Percentiles rank a stretch among this genome's conserved stretches.
Evolutionary conservation across 1,140 invertebrate genomes (phyloP).

Genomic region (Scaptomyza graminum): DNA sequence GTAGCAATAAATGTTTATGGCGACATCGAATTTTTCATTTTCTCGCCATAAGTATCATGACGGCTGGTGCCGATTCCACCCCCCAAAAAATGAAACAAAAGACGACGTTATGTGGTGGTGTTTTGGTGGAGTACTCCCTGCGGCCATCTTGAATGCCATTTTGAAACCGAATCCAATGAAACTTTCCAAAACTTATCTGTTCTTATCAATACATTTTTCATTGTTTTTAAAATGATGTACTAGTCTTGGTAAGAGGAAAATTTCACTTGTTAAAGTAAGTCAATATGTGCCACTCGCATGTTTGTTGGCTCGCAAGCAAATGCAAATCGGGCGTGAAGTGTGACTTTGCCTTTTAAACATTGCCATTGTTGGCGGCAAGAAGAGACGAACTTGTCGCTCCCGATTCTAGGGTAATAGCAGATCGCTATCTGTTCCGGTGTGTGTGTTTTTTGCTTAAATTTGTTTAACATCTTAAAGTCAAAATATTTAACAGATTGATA

Average conservation of each 20-base stretch:
- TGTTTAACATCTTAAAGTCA: conserved; percentile 56
- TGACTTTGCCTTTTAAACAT: conserved; percentile 60
- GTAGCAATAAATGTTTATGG: conserved; percentile 82
- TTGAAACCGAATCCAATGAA: conserved; percentile 10
- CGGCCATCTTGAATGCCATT: conserved; percentile 66
- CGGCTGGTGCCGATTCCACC: conserved; percentile 63
- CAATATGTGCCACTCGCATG: background rate
- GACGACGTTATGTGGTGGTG: conserved; percentile 15
- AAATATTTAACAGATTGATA: conserved; percentile 62
- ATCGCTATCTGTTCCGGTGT: conserved; percentile 60
- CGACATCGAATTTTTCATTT: conserved; percentile 82
- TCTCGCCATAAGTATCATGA: conserved; percentile 78
- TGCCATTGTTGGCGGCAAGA: conserved; percentile 46
- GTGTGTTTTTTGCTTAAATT: conserved; percentile 38
- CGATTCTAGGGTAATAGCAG: conserved; percentile 50
- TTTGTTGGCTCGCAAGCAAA: conserved; percentile 60
- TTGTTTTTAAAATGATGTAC: background rate
- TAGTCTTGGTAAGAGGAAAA: too few relatives aligned
- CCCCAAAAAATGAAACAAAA: conserved; percentile 20
- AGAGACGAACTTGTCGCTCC: conserved; percentile 37
- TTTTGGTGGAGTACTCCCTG: conserved; percentile 21
- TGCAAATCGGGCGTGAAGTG: conserved; percentile 78
- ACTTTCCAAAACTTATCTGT: conserved; percentile 5
- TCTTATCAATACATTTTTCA: background rate
- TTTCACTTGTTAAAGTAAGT: too few relatives aligned